Evolutionary conservation across 2,113 vertebrate genomes (phyloP).

Genomic region (Gorsachius goisagi): DNA sequence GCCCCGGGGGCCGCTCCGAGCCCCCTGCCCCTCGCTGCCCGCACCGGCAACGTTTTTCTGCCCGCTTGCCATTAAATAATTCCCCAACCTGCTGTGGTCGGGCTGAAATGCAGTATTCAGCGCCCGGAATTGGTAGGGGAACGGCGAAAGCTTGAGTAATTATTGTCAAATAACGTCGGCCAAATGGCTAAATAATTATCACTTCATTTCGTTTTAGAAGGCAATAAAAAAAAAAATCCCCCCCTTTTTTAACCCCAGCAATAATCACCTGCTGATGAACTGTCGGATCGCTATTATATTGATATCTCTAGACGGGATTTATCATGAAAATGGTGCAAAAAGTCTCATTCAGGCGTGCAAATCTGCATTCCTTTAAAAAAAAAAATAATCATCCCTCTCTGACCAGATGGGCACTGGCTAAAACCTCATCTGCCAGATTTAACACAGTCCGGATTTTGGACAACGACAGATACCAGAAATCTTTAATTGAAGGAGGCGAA

Average conservation of each 20-base stretch:
- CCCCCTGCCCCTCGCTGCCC: background rate
- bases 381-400: conserved; percentile 19
- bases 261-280: conserved; percentile 59
- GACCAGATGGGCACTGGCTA: conserved; percentile 64
- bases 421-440: conserved; percentile 51
- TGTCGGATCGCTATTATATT: conserved; percentile 39
- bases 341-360: conserved; percentile 33
- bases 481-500: conserved; percentile 37
- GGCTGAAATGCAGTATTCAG: background rate
- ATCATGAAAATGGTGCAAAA: conserved; percentile 57
- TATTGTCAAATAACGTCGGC: conserved; percentile 6
- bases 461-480: conserved; percentile 33
- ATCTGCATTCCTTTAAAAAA: conserved; percentile 45
- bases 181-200: conserved; percentile 64
- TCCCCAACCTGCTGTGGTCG: conserved; percentile 8
- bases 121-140: background rate
- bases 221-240: conserved; percentile 24
- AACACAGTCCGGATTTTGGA: conserved; percentile 50
- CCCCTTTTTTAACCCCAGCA: background rate
- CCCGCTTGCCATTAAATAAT: background rate
- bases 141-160: conserved; percentile 21
- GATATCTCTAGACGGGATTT: conserved; percentile 24
- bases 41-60: background rate
- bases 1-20: background rate
- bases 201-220: conserved; percentile 61